Percentiles rank a stretch among this genome's conserved stretches.
Conservation (phyloP, 1,140 invertebrate species). For the Scaptomyza montana region DNA sequence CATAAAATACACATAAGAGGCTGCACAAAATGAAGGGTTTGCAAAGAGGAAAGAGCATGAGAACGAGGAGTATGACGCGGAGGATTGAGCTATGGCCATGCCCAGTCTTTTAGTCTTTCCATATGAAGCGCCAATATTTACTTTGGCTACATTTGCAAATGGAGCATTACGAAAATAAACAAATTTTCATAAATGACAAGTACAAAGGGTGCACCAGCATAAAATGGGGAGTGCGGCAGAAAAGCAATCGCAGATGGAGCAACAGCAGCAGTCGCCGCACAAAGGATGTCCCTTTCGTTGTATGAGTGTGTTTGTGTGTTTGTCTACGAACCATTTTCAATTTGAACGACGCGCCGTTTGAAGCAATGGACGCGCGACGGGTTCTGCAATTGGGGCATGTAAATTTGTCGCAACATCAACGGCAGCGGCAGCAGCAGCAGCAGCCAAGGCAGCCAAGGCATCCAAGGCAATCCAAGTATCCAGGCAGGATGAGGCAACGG, state of each 20-base stretch:
- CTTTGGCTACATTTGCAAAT: slow-evolving; percentile 83
- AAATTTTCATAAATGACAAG: slow-evolving; percentile 83
- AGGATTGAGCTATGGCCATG: background rate
- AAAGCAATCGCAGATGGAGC: slow-evolving; percentile 30
- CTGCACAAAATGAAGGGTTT: background rate
- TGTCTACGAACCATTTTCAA: slow-evolving; percentile 65
- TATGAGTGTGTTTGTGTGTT: slow-evolving; percentile 24
- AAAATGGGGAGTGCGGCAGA: background rate
- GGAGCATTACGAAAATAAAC: slow-evolving; percentile 83
- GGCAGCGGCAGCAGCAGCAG: slow-evolving; percentile 19
- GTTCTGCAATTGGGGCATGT: slow-evolving; percentile 75
- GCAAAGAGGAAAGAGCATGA: too few relatives aligned
- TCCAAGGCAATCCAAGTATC: slow-evolving; percentile 1
- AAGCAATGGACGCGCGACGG: slow-evolving; percentile 59
- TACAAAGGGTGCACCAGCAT: slow-evolving; percentile 62
- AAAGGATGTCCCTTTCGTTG: slow-evolving; percentile 56
- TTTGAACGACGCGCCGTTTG: slow-evolving; percentile 68
- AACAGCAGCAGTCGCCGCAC: slow-evolving; percentile 15
- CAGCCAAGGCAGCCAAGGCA: slow-evolving; percentile 6
- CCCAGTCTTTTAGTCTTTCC: slow-evolving; percentile 44
- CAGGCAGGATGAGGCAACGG: slow-evolving; percentile 29
- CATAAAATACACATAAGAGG: slow-evolving; percentile 51
- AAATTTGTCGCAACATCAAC: slow-evolving; percentile 68
- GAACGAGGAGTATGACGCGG: slow-evolving; percentile 4
- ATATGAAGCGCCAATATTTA: slow-evolving; percentile 78